phyloP scores from a whole-genome alignment of 2,888 invertebrate genomes.

The Mantis religiosa region DNA sequence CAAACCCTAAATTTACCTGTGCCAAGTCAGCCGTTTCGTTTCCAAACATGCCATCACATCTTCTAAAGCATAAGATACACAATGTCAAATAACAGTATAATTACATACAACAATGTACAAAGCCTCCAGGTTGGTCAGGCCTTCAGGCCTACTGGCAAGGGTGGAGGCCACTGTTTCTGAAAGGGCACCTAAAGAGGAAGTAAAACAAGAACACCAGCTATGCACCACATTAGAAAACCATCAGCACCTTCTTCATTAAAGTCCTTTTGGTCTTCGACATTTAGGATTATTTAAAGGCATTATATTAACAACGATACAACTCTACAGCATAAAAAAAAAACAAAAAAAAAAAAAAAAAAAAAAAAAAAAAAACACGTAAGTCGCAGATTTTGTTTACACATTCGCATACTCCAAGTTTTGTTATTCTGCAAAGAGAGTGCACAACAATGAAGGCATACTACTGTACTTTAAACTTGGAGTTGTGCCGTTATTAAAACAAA shows the following conservation, averaged over 20 bases:
- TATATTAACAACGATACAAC: too few species aligned
- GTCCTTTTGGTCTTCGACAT: not conserved
- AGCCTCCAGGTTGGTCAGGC: not conserved
- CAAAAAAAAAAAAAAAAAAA: too few species aligned
- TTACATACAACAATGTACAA: too few species aligned
- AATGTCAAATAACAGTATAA: not conserved
- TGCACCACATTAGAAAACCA: not conserved
- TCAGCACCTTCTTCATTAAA: not conserved
- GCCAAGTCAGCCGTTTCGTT: not conserved
- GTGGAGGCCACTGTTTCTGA: not conserved
- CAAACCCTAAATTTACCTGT: not conserved
- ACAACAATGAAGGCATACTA: too few species aligned
- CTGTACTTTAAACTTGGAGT: too few species aligned
- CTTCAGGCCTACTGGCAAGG: not conserved
- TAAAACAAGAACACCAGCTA: not conserved
- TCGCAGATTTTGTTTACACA: too few species aligned
- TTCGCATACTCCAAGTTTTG: too few species aligned
- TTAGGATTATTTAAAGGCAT: not conserved
- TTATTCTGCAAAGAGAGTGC: too few species aligned
- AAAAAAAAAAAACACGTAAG: too few species aligned
- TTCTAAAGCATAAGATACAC: not conserved
- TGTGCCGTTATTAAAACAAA: too few species aligned
- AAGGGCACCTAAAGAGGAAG: not conserved
- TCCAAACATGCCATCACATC: not conserved
- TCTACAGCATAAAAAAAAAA: too few species aligned